phyloP scores from a whole-genome alignment of 2,888 invertebrate species.

The Tethea ocularis region DNA sequence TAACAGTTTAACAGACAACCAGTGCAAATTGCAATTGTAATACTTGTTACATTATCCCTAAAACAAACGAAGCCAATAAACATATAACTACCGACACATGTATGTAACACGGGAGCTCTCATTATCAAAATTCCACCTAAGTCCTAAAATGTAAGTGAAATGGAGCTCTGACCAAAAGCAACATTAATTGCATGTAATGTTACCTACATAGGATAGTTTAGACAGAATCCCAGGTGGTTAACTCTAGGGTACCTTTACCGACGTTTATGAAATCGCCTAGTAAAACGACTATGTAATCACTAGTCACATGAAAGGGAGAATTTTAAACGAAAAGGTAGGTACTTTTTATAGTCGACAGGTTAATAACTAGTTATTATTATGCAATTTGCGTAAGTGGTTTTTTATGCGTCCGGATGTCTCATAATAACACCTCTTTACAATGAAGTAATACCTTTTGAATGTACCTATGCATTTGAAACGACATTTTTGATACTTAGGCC shows the following conservation, averaged over 20 bases:
- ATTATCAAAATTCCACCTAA: conserved; percentile 4
- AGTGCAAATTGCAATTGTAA: not conserved
- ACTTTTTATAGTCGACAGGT: not conserved
- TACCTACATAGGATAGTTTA: not conserved
- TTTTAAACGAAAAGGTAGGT: not conserved
- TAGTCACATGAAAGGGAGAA: not conserved
- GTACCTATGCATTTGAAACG: too few species aligned
- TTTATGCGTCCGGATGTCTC: too few species aligned
- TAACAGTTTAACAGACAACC: not conserved
- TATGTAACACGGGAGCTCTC: not conserved
- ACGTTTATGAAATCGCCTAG: not conserved
- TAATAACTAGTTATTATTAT: not conserved
- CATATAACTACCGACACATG: not conserved
- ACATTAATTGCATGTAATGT: conserved; percentile 4
- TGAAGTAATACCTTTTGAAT: too few species aligned
- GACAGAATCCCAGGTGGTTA: conserved; percentile 3
- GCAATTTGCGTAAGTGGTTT: not conserved
- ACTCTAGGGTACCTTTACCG: not conserved
- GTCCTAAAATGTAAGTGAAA: conserved; percentile 3
- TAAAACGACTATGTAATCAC: not conserved
- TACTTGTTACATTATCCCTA: not conserved
- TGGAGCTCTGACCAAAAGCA: conserved; percentile 6
- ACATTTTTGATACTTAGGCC: too few species aligned
- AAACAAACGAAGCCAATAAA: conserved; percentile 1
- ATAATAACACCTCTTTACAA: not conserved